Percentiles rank a stretch among this genome's conserved stretches.
Evolutionary conservation across 2,888 invertebrate species (phyloP).

Genomic region (Tortricodes alternella): DNA sequence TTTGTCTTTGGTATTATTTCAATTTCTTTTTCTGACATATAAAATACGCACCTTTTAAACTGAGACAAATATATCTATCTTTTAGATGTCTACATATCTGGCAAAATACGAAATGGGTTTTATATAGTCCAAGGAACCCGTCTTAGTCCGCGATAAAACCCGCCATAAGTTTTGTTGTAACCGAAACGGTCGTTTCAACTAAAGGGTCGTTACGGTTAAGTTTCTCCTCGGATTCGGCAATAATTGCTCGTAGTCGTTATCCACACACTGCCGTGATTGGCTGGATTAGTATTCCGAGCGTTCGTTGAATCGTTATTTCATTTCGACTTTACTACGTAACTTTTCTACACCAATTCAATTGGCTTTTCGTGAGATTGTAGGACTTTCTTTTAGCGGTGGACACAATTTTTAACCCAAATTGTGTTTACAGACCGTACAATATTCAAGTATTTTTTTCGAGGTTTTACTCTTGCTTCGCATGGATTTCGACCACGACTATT

Average conservation of each 20-base stretch:
- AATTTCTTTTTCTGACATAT: neutral
- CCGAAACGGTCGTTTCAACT: constrained; percentile 21
- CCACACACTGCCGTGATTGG: constrained; percentile 37
- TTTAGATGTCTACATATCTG: neutral
- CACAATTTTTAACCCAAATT: too few relatives aligned
- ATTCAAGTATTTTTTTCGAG: too few relatives aligned
- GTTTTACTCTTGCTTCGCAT: too few relatives aligned
- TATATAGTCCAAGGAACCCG: neutral
- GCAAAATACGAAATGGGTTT: neutral
- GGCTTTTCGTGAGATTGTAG: constrained; percentile 35
- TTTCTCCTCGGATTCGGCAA: constrained; percentile 34
- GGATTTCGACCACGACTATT: too few relatives aligned
- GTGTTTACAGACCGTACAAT: too few relatives aligned
- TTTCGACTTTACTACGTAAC: constrained; percentile 19
- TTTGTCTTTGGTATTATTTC: too few relatives aligned
- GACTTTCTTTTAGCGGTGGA: too few relatives aligned
- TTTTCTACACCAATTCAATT: constrained; percentile 28
- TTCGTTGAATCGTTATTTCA: constrained; percentile 31
- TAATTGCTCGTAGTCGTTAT: constrained; percentile 35
- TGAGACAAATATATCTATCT: neutral
- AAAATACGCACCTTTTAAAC: neutral
- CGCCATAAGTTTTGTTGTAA: constrained; percentile 18
- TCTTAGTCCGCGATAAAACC: constrained; percentile 1
- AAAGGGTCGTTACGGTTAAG: constrained; percentile 29
- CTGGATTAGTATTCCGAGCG: constrained; percentile 39